Percentiles rank a stretch among this genome's conserved stretches.
phyloP scores from a whole-genome alignment of 2,888 invertebrate genomes.

The Lutraria lutraria region DNA sequence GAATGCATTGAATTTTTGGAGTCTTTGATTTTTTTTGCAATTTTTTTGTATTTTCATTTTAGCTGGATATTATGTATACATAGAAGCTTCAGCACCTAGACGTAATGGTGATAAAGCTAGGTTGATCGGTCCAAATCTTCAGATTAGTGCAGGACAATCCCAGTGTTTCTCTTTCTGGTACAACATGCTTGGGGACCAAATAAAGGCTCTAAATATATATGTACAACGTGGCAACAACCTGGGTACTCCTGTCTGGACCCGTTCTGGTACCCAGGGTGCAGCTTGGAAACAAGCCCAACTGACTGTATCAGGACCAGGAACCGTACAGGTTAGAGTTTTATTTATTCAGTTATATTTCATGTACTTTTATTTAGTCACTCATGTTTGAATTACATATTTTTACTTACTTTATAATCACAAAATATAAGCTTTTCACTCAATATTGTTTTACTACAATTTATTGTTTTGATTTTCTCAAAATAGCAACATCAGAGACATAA shows the following conservation, averaged over 20 bases:
- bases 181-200: constrained; percentile 80
- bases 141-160: constrained; percentile 58
- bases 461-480: too few relatives aligned
- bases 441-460: too few relatives aligned
- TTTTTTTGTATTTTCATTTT: constrained; percentile 24
- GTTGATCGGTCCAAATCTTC: constrained; percentile 75
- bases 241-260: constrained; percentile 73
- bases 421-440: too few relatives aligned
- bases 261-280: constrained; percentile 74
- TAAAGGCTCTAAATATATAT: constrained; percentile 74
- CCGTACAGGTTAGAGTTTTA: constrained; percentile 20
- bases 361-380: too few relatives aligned
- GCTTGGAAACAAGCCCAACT: constrained; percentile 73
- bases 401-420: too few relatives aligned
- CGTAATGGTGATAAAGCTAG: constrained; percentile 88
- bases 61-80: constrained; percentile 82
- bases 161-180: constrained; percentile 82
- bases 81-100: constrained; percentile 88
- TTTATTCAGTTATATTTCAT: too few relatives aligned
- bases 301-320: constrained; percentile 63
- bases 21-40: not conserved
- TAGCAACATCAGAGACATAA: too few relatives aligned
- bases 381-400: too few relatives aligned
- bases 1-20: not conserved
- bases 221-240: constrained; percentile 59